Conservation (phyloP, 1,140 invertebrate species). For the Doryteuthis pealeii region DNA sequence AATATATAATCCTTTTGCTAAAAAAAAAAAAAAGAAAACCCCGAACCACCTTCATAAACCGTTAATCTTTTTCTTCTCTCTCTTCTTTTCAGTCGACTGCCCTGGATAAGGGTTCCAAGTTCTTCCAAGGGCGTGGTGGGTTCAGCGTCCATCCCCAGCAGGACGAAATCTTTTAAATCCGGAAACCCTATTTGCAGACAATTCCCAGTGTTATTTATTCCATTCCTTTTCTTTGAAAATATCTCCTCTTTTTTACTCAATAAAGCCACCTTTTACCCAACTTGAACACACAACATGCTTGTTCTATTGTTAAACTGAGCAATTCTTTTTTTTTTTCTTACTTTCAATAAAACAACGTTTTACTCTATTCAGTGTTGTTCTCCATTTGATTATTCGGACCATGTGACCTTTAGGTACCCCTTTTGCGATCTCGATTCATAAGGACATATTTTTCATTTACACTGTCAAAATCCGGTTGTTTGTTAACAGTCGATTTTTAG, state of each 20-base stretch:
- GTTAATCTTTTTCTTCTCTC: constrained; percentile 13
- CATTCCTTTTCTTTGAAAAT: neutral
- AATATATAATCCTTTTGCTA: too few relatives aligned
- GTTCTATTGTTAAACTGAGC: neutral
- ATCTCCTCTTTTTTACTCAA: neutral
- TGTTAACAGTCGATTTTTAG: too few relatives aligned
- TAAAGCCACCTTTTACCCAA: neutral
- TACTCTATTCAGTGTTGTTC: too few relatives aligned
- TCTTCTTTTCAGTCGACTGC: constrained; percentile 46
- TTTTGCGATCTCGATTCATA: too few relatives aligned
- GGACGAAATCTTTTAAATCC: neutral
- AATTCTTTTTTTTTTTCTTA: neutral
- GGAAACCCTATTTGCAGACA: neutral
- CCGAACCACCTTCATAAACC: too few relatives aligned
- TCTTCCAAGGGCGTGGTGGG: constrained; percentile 45
- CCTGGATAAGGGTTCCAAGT: constrained; percentile 49
- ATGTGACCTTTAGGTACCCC: too few relatives aligned
- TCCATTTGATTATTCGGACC: too few relatives aligned
- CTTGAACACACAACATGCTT: neutral
- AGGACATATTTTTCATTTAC: too few relatives aligned
- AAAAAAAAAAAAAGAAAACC: too few relatives aligned
- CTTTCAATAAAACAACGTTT: too few relatives aligned
- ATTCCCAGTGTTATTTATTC: neutral
- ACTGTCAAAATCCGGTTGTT: too few relatives aligned
- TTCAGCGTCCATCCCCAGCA: constrained; percentile 63